A percentile compares a stretch with the other conserved stretches of the same genome.
Evolutionary conservation across 2,113 vertebrate species (phyloP).

Genomic region (Archocentrus centrarchus): DNA sequence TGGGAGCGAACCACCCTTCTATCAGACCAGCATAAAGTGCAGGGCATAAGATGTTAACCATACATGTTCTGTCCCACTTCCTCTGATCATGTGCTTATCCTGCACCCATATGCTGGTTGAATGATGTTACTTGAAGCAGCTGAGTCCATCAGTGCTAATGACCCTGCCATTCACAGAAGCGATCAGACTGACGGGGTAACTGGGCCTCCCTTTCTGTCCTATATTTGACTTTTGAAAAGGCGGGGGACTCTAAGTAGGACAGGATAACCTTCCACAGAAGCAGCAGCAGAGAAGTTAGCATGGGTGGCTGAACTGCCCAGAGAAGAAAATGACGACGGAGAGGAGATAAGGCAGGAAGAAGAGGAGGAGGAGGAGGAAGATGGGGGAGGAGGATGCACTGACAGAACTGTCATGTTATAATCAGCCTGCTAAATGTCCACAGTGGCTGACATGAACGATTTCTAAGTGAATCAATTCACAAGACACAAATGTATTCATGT

Average conservation of each 20-base stretch:
- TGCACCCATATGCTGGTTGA: constrained; percentile 22
- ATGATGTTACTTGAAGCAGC: constrained; percentile 34
- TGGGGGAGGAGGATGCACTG: constrained; percentile 30
- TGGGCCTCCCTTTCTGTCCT: constrained; percentile 75
- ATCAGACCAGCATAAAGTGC: not conserved
- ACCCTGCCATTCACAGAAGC: constrained; percentile 59
- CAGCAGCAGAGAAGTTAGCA: constrained; percentile 61
- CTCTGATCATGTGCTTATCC: constrained; percentile 30
- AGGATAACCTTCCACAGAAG: constrained; percentile 74
- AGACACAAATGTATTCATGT: constrained; percentile 8
- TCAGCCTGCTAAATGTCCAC: constrained; percentile 33
- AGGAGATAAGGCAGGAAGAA: constrained; percentile 12
- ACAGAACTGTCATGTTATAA: constrained; percentile 49
- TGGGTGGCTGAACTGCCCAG: constrained; percentile 61
- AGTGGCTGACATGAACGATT: constrained; percentile 18
- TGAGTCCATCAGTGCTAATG: constrained; percentile 24
- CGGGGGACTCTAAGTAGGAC: constrained; percentile 75
- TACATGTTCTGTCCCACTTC: constrained; percentile 48
- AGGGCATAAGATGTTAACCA: constrained; percentile 23
- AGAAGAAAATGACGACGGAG: constrained; percentile 41
- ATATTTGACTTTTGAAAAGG: constrained; percentile 75
- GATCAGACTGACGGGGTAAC: constrained; percentile 66
- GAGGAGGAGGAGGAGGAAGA: constrained; percentile 33
- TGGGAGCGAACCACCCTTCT: not conserved
- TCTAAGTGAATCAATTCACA: constrained; percentile 10